Evolutionary conservation across 2,797 vertebrate genomes (phyloP).

Genomic region (Danionella dracula): DNA sequence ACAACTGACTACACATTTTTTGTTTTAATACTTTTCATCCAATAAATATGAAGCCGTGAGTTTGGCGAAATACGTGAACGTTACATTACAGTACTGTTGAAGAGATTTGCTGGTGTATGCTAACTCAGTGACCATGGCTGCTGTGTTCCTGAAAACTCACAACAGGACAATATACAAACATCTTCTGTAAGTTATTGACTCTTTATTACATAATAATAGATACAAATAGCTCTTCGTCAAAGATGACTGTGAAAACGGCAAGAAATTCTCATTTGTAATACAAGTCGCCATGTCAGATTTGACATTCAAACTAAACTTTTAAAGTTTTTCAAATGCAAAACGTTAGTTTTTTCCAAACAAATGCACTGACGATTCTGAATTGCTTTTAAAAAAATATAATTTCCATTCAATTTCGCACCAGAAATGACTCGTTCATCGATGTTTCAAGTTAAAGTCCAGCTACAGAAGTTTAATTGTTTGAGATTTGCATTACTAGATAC

Average conservation of each 20-base stretch:
- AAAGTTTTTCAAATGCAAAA: too few species aligned
- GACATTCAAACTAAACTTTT: background rate
- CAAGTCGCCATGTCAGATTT: background rate
- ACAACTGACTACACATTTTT: background rate
- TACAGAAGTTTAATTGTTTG: too few species aligned
- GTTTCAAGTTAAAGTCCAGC: too few species aligned
- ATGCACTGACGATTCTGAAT: too few species aligned
- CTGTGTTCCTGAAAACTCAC: background rate
- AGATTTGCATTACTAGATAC: too few species aligned
- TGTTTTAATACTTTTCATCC: background rate
- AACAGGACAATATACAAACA: background rate
- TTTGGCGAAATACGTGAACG: background rate
- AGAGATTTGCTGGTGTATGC: background rate
- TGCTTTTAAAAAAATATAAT: too few species aligned
- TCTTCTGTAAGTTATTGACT: slow-evolving; percentile 10
- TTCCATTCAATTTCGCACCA: too few species aligned
- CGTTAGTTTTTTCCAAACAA: too few species aligned
- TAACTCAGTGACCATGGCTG: slow-evolving; percentile 17
- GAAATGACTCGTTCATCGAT: too few species aligned
- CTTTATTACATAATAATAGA: background rate
- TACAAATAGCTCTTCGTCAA: background rate
- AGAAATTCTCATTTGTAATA: too few species aligned
- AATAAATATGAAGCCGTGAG: background rate
- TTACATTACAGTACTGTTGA: background rate
- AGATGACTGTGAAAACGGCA: background rate